A percentile compares a stretch with the other conserved stretches of the same genome.
phyloP scores from a whole-genome alignment of 2,797 vertebrate genomes.

The Betta splendens region DNA sequence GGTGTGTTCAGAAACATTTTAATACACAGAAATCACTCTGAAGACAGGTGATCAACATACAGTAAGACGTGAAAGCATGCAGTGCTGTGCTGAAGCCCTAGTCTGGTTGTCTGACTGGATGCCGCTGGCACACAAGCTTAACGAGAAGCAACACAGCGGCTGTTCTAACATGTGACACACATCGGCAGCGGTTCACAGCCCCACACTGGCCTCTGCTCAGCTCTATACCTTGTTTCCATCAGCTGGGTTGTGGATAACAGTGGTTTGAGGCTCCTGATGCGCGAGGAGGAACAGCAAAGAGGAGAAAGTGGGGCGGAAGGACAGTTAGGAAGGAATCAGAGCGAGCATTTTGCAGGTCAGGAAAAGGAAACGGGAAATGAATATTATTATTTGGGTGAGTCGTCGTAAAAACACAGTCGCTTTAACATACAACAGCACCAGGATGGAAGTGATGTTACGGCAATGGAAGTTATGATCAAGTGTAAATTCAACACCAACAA shows the following conservation, averaged over 20 bases:
- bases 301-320: conserved; percentile 69
- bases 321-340: conserved; percentile 48
- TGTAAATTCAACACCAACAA: neutral
- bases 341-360: conserved; percentile 20
- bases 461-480: conserved; percentile 5
- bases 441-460: conserved; percentile 17
- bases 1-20: neutral
- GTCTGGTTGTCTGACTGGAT: neutral
- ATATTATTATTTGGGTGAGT: neutral
- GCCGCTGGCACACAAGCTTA: conserved; percentile 27
- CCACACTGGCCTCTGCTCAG: conserved; percentile 25
- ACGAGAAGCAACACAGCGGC: conserved; percentile 38
- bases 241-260: conserved; percentile 98
- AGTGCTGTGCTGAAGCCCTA: neutral
- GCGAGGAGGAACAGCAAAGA: conserved; percentile 57
- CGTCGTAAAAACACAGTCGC: conserved; percentile 5
- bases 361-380: neutral
- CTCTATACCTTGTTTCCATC: conserved; percentile 98
- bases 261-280: conserved; percentile 98
- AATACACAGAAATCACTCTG: neutral
- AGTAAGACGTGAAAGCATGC: conserved; percentile 32
- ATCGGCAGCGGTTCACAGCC: conserved; percentile 32
- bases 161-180: conserved; percentile 20
- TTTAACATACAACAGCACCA: neutral
- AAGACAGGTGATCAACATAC: conserved; percentile 22